Base-by-base conservation (phyloP, 2,888 invertebrate species). In the Ephialtes manifestator region DNA sequence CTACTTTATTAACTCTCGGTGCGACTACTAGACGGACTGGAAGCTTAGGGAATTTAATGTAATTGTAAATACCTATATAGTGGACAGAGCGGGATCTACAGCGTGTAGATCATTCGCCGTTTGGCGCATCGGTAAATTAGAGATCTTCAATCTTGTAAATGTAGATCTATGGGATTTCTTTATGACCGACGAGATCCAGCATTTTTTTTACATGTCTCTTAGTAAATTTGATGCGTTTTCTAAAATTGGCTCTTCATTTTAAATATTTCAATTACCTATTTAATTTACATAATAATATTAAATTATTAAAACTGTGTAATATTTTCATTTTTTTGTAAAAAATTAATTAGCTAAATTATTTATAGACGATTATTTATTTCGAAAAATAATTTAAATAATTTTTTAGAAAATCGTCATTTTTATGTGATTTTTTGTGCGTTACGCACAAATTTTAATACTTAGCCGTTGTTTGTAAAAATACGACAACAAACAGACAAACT, bases 51-150 rank as follows among this genome's bases (percentile, higher is more conserved):
- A 53, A 4, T 53, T 28, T 7, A 7, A n/a, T 8, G 8, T 0
- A 4, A 31, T 4, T 48, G n/a, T n/a, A 5, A 10, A n/a, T 48
- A 8, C 31, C 28, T 28, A 28, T 51, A 31, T n/a, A 31, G 8
- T 53, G 4, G 10, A 11, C 24, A 20, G 24, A 55, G 24, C 13
- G 31, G 0, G 53, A 51, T 31, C 35, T 35, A 55, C 55, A 2
- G 55, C 4, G 15, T 3, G 13, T 51, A 13, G 20, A n/a, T 46
- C 68, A 4, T 15, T 68, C 15, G 4, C 18, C 46, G 10, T 51
- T 3, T n/a, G n/a, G 51, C 15, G 5, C 3, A 35, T 46, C 68
- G 67, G 28, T 77, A 77, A 67, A 4, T 68, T 46, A 77, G 77
- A 28, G 28, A 68, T 77, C 55, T 68, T 13, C 15, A 24, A 10